phyloP scores from a whole-genome alignment of 1,140 invertebrate species.

The Zaprionus nigranus region DNA sequence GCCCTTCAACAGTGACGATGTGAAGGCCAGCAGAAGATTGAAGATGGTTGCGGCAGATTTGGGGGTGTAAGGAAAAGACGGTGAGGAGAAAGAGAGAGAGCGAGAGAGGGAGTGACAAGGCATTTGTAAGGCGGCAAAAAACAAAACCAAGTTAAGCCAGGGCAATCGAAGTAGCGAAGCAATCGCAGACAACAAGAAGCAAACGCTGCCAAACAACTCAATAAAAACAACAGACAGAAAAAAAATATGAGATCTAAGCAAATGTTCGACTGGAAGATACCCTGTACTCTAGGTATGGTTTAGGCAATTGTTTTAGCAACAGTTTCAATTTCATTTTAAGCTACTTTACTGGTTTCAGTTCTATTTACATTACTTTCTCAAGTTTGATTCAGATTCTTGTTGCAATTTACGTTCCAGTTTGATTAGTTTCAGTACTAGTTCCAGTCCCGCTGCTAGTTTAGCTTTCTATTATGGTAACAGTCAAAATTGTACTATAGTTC shows the following conservation, averaged over 20 bases:
- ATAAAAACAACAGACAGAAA: conserved; percentile 35
- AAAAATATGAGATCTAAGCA: neutral
- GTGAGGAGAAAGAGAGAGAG: neutral
- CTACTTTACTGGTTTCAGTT: neutral
- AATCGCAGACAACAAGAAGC: conserved; percentile 43
- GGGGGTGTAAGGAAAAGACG: neutral
- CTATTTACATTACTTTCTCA: neutral
- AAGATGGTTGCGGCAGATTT: no score
- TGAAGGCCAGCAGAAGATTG: neutral
- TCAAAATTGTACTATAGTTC: neutral
- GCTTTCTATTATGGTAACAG: neutral
- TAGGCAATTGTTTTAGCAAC: no score
- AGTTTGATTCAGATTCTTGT: neutral
- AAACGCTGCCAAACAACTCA: conserved; percentile 35
- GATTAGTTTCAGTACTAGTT: neutral
- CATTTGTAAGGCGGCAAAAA: conserved; percentile 36
- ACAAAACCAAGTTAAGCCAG: conserved; percentile 50
- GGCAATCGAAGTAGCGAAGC: conserved; percentile 40
- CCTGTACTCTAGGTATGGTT: neutral
- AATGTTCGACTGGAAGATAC: neutral
- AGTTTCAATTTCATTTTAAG: neutral
- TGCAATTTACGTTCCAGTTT: neutral
- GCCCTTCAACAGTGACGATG: conserved; percentile 31
- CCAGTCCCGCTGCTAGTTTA: neutral
- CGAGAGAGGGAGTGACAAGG: neutral